Conservation (phyloP, 2,888 invertebrate species). For the Drosophila subsilvestris region DNA sequence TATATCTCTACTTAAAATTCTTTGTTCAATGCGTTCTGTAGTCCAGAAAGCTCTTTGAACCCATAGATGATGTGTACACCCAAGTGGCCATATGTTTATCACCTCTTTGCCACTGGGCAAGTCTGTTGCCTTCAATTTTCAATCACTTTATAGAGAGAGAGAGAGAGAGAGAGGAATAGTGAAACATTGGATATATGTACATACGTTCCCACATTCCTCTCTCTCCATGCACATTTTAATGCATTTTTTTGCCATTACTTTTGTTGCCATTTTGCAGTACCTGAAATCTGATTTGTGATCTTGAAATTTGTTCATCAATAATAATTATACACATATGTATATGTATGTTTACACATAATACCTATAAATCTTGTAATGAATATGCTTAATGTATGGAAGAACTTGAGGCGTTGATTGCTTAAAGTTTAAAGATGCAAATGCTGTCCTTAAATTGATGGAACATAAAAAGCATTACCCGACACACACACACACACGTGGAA, state of each 20-base stretch:
- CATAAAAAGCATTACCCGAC: too few relatives aligned
- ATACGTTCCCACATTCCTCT: neutral
- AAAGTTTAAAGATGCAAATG: too few relatives aligned
- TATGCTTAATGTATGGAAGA: conserved; percentile 55
- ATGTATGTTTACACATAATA: conserved; percentile 70
- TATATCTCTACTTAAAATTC: neutral
- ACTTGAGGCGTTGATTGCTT: conserved; percentile 74
- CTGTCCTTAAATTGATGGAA: too few relatives aligned
- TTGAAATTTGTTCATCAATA: conserved; percentile 74
- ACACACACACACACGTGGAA: too few relatives aligned
- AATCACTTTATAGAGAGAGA: neutral
- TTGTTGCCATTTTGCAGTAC: conserved; percentile 30
- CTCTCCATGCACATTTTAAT: neutral
- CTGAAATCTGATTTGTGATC: conserved; percentile 74
- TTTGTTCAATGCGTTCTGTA: neutral
- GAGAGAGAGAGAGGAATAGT: neutral
- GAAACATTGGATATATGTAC: neutral
- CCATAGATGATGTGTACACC: neutral
- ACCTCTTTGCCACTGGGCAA: neutral
- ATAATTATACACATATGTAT: too few relatives aligned
- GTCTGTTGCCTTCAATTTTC: neutral
- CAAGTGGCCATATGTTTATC: too few relatives aligned
- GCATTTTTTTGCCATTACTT: conserved; percentile 3
- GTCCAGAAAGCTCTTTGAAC: neutral
- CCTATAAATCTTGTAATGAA: conserved; percentile 54